phyloP scores from a whole-genome alignment of 2,888 invertebrate genomes.

The Thymelicus acteon region DNA sequence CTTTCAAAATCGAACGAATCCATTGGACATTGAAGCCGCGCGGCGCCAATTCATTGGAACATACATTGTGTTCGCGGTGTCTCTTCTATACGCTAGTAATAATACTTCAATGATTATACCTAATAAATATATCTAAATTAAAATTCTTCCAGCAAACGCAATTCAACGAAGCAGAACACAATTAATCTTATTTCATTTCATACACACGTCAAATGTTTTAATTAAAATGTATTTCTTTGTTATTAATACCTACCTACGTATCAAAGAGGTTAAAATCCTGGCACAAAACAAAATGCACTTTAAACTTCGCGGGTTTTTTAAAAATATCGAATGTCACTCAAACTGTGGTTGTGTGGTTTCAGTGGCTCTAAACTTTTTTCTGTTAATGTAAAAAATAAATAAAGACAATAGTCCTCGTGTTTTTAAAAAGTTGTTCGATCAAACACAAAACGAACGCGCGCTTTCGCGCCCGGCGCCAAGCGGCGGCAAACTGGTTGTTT shows the following conservation, averaged over 20 bases:
- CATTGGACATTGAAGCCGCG: too few species aligned
- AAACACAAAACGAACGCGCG: slow-evolving; percentile 41
- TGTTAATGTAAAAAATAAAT: background rate
- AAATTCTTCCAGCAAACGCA: too few species aligned
- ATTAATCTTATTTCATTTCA: too few species aligned
- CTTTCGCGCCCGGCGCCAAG: slow-evolving; percentile 52
- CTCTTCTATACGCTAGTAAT: too few species aligned
- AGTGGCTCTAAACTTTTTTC: background rate
- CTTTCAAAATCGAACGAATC: too few species aligned
- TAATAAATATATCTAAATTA: too few species aligned
- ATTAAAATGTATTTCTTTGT: background rate
- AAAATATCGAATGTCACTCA: background rate
- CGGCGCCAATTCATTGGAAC: too few species aligned
- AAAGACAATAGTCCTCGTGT: slow-evolving; percentile 1
- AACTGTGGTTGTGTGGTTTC: background rate
- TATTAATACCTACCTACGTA: background rate
- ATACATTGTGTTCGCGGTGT: too few species aligned
- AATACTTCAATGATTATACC: too few species aligned
- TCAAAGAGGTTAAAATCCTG: slow-evolving; percentile 6
- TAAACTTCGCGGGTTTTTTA: background rate
- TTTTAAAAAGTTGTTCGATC: background rate
- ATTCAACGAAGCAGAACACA: too few species aligned
- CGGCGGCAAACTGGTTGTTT: slow-evolving; percentile 55
- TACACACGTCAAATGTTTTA: background rate
- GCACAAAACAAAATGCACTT: background rate